Conservation (phyloP, 2,888 invertebrate genomes). For the Andrena praecox region DNA sequence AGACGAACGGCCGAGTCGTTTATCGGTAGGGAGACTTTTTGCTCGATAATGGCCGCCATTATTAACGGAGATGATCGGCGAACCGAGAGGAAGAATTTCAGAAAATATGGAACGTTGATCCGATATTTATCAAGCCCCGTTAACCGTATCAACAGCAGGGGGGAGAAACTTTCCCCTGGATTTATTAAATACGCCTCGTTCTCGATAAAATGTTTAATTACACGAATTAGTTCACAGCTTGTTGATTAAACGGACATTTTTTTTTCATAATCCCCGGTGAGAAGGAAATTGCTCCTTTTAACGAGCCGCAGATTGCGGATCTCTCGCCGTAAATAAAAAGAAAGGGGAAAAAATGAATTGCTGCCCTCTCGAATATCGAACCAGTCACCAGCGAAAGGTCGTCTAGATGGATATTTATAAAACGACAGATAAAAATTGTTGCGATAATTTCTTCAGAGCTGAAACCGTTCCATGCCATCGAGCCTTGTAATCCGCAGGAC, state of each 20-base stretch:
- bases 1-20: constrained; percentile 16
- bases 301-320: background rate
- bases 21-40: constrained; percentile 25
- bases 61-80: constrained; percentile 21
- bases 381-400: background rate
- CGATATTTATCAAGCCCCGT: constrained; percentile 26
- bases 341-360: background rate
- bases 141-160: constrained; percentile 21
- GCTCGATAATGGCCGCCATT: constrained; percentile 22
- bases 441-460: background rate
- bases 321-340: background rate
- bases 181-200: constrained; percentile 27
- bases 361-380: background rate
- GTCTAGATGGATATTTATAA: constrained; percentile 1
- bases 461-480: background rate
- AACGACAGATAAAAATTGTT: constrained; percentile 21
- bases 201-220: constrained; percentile 36
- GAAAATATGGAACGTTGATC: constrained; percentile 32
- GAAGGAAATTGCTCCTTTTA: background rate
- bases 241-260: background rate
- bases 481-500: background rate
- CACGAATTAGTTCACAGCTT: background rate
- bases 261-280: background rate
- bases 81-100: constrained; percentile 48
- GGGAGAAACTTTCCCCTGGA: background rate